Percentiles rank a stretch among this genome's conserved stretches.
Evolutionary conservation across 2,113 vertebrate genomes (phyloP).

Genomic region (Elachura formosa): DNA sequence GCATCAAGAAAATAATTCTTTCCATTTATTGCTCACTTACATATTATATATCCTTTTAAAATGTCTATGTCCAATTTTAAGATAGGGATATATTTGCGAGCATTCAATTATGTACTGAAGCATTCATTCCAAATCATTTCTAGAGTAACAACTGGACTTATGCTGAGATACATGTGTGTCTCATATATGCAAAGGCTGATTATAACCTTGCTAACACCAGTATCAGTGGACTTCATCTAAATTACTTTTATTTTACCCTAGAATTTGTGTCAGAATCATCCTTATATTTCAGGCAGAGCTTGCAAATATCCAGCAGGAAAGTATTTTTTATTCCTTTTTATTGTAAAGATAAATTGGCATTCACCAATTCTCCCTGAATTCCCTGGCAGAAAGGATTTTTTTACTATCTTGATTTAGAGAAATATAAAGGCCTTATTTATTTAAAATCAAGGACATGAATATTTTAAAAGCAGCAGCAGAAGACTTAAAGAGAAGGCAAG

Average conservation of each 20-base stretch:
- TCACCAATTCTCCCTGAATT: constrained; percentile 28
- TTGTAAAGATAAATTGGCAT: constrained; percentile 19
- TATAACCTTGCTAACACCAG: not conserved
- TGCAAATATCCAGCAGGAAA: constrained; percentile 41
- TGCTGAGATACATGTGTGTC: not conserved
- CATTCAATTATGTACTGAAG: not conserved
- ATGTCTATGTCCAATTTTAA: not conserved
- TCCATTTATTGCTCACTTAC: not conserved
- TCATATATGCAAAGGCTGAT: not conserved
- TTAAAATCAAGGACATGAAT: constrained; percentile 27
- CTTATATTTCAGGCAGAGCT: constrained; percentile 57
- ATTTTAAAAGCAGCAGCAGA: constrained; percentile 14
- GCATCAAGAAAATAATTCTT: not conserved
- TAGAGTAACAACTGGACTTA: not conserved
- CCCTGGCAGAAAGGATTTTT: not conserved
- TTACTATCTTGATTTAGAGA: constrained; percentile 14
- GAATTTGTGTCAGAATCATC: not conserved
- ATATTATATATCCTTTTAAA: not conserved
- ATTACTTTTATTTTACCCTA: not conserved
- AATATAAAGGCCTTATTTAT: constrained; percentile 12
- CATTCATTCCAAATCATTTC: constrained; percentile 14
- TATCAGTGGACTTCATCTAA: not conserved
- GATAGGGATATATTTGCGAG: not conserved
- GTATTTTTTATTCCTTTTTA: constrained; percentile 39
- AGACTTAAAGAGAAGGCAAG: not conserved